Percentiles rank a stretch among this genome's conserved stretches.
phyloP scores from a whole-genome alignment of 2,113 vertebrate species.

The Calyptomena viridis region DNA sequence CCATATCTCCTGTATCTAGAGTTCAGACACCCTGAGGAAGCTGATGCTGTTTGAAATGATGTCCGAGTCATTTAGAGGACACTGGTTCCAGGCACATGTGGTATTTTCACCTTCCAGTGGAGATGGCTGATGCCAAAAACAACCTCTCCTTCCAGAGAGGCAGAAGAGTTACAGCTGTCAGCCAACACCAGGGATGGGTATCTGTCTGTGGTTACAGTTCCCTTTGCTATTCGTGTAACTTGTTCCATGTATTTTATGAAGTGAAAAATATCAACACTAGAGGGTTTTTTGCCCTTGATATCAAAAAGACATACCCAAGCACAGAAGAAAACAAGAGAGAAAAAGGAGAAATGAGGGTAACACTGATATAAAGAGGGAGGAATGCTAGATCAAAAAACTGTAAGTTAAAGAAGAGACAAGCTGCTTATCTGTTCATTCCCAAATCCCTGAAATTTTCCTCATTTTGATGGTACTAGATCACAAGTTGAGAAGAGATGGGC shows the following conservation, averaged over 20 bases:
- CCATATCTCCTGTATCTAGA: fast-evolving
- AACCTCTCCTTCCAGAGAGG: background rate
- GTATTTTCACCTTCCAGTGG: background rate
- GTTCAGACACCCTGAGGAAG: background rate
- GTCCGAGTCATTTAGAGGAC: fast-evolving
- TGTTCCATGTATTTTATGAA: background rate
- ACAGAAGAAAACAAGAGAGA: background rate
- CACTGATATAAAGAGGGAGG: background rate
- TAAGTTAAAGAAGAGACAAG: background rate
- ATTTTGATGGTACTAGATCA: background rate
- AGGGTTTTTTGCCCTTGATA: background rate
- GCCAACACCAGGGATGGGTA: background rate
- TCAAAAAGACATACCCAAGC: background rate
- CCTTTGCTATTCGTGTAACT: background rate
- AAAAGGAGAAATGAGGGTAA: background rate
- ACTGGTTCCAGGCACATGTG: background rate
- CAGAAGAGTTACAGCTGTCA: background rate
- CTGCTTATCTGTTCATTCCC: background rate
- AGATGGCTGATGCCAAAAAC: background rate
- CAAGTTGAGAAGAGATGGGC: constrained; percentile 5
- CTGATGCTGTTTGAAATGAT: background rate
- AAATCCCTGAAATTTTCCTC: background rate
- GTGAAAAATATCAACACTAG: background rate
- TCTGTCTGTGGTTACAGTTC: background rate
- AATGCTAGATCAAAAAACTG: background rate